Conservation (phyloP, 2,113 vertebrate genomes). For the Macaca mulatta region DNA sequence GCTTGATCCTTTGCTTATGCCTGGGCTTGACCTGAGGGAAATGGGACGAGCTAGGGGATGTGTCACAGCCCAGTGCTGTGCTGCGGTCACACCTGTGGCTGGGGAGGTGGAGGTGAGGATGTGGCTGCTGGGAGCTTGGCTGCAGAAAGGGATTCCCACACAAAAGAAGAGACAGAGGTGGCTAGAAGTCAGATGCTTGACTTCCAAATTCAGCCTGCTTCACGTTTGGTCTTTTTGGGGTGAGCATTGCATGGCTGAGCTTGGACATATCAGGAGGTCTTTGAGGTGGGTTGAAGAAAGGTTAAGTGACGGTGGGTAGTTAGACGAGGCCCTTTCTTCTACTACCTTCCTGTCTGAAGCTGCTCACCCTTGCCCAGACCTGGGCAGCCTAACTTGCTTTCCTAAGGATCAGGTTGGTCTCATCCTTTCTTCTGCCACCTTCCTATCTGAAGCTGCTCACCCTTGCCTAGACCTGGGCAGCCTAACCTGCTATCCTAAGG, state of each 20-base stretch:
- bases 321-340: neutral
- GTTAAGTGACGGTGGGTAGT: fast-evolving
- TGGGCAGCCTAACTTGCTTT: neutral
- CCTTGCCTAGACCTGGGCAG: neutral
- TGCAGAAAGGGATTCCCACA: neutral
- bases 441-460: neutral
- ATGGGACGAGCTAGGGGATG: neutral
- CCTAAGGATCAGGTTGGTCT: neutral
- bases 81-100: neutral
- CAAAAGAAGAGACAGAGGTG: neutral
- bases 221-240: neutral
- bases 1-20: conserved; percentile 66
- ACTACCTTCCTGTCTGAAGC: neutral
- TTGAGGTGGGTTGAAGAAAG: neutral
- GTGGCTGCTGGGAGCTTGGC: neutral
- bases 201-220: neutral
- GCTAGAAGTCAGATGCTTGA: neutral
- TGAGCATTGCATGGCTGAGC: neutral
- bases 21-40: conserved; percentile 60
- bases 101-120: neutral
- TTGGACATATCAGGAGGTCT: neutral
- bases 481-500: neutral
- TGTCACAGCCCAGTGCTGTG: neutral
- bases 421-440: neutral
- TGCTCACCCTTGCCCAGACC: neutral